Conservation (phyloP, 30 jellyfish, hydroid and myxozoan genomes). For the Aurelia sp. region DNA sequence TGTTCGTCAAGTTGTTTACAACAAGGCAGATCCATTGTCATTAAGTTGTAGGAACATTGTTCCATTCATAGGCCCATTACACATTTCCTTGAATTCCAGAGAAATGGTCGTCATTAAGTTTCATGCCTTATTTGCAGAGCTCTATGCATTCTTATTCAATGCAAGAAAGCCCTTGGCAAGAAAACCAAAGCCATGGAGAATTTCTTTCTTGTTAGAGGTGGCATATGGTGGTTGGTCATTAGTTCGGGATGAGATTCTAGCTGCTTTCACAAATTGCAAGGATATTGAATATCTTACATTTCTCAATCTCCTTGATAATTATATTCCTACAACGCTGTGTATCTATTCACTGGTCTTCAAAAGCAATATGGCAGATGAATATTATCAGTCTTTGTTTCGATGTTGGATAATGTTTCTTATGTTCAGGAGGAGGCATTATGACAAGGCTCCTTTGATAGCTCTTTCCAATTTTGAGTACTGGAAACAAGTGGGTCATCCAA, state of each 20-base stretch:
- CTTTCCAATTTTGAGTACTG: constrained; percentile 40
- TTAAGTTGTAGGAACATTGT: not conserved
- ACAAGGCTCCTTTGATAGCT: constrained; percentile 48
- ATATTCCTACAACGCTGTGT: constrained; percentile 3
- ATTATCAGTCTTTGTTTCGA: constrained; percentile 7
- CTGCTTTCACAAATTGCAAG: constrained; percentile 27
- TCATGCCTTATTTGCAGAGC: too few species aligned
- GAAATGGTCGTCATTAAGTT: constrained; percentile 12
- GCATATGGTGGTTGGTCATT: not conserved
- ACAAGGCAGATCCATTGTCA: not conserved
- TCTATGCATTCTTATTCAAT: not conserved
- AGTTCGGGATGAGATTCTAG: constrained; percentile 2
- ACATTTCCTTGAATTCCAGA: constrained; percentile 25
- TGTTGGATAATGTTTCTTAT: constrained; percentile 42
- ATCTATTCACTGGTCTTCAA: constrained; percentile 51
- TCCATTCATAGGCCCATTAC: constrained; percentile 38
- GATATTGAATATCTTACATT: constrained; percentile 47
- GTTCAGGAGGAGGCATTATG: constrained; percentile 49
- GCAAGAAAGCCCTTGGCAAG: too few species aligned
- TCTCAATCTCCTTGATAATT: constrained; percentile 39
- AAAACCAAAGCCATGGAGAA: too few species aligned
- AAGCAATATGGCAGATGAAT: constrained; percentile 7
- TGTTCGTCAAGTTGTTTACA: constrained; percentile 21
- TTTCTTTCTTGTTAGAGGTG: too few species aligned
- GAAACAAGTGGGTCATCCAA: constrained; percentile 21